phyloP scores from a whole-genome alignment of 2,888 invertebrate genomes.

The Pheosia tremula region DNA sequence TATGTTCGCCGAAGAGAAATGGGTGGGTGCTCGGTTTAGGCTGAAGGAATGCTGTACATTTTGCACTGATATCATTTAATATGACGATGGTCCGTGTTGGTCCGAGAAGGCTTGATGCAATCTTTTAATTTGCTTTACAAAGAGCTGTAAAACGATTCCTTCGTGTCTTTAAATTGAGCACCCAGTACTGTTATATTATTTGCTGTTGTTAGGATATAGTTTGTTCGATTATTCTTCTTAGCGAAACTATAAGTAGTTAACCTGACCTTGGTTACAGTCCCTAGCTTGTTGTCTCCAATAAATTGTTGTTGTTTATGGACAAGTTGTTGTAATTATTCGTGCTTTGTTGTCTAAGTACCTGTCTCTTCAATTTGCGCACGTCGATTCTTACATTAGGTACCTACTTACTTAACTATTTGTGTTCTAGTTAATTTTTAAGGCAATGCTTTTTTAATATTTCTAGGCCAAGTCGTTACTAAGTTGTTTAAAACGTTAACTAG shows the following conservation, averaged over 20 bases:
- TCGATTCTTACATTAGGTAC: conserved; percentile 17
- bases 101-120: conserved; percentile 43
- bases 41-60: conserved; percentile 64
- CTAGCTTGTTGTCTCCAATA: conserved; percentile 26
- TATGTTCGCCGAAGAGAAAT: conserved; percentile 80
- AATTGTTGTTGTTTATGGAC: conserved; percentile 31
- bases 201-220: conserved; percentile 51
- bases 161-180: conserved; percentile 78
- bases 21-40: conserved; percentile 83
- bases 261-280: conserved; percentile 26
- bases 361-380: conserved; percentile 19
- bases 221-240: conserved; percentile 36
- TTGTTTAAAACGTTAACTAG: not conserved
- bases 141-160: conserved; percentile 67
- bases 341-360: conserved; percentile 14
- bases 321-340: conserved; percentile 14
- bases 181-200: conserved; percentile 66
- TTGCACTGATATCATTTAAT: conserved; percentile 48
- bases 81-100: conserved; percentile 18
- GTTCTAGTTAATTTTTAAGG: not conserved
- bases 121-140: conserved; percentile 54
- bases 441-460: conserved; percentile 17
- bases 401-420: conserved; percentile 6
- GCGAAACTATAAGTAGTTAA: conserved; percentile 25
- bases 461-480: not conserved